Evolutionary conservation across 2,797 vertebrate species (phyloP).

Genomic region (Salmo trutta): DNA sequence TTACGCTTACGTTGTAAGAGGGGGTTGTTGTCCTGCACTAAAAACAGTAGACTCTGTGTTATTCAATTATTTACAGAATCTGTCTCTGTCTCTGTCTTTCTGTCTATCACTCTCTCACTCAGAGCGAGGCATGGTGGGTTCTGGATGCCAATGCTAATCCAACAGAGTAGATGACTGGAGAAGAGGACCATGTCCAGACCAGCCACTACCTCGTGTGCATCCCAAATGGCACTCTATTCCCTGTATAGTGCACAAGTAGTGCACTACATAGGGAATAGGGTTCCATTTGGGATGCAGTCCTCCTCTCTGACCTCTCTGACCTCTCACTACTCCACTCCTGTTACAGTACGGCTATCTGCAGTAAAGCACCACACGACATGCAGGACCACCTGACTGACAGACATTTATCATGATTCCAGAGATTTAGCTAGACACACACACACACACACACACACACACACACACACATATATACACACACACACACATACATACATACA

Average conservation of each 20-base stretch:
- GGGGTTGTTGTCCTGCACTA: neutral
- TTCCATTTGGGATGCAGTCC: neutral
- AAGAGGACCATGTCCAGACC: conserved; percentile 52
- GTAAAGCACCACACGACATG: too few species aligned
- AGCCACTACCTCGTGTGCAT: neutral
- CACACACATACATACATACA: too few species aligned
- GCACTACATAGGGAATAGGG: neutral
- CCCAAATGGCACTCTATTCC: neutral
- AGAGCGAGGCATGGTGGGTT: neutral
- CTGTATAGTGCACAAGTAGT: neutral
- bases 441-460: too few species aligned
- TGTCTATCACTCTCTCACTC: neutral
- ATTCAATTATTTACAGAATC: neutral
- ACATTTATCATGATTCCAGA: too few species aligned
- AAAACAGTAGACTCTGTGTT: neutral
- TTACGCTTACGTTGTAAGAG: conserved; percentile 4
- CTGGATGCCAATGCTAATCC: conserved; percentile 52
- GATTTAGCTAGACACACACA: too few species aligned
- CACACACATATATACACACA: too few species aligned
- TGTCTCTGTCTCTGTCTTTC: neutral
- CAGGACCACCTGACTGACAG: too few species aligned
- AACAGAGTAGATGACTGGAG: conserved; percentile 47
- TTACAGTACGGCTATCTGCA: conserved; percentile 47
- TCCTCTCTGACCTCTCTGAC: conserved; percentile 21
- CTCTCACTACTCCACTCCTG: conserved; percentile 51